Conservation (phyloP, 2,113 vertebrate genomes). For the Agelaius phoeniceus region DNA sequence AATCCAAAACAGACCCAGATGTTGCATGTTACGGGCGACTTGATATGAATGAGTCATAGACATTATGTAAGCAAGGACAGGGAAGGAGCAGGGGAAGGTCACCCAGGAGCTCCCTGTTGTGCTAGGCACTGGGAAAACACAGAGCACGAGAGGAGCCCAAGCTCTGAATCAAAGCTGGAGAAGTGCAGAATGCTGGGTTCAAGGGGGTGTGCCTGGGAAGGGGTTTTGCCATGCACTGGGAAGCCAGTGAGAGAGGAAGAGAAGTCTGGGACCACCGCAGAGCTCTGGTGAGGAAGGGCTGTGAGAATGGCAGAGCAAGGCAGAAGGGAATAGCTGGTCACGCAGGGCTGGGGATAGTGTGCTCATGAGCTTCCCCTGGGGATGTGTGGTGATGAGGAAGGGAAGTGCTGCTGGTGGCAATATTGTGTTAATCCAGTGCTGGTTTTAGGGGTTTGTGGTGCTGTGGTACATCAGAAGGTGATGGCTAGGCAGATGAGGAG, state of each 20-base stretch:
- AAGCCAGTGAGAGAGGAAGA: background rate
- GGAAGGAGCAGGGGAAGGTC: background rate
- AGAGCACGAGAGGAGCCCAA: background rate
- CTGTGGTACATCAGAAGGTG: background rate
- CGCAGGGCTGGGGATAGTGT: background rate
- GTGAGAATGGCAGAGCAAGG: background rate
- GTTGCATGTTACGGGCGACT: background rate
- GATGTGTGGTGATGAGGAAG: background rate
- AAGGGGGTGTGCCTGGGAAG: background rate
- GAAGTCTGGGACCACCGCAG: rapidly evolving
- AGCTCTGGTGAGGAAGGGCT: background rate
- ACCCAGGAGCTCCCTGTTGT: background rate
- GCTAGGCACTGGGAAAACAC: background rate
- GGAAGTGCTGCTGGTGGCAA: background rate
- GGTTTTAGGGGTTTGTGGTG: background rate
- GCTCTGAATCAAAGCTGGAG: background rate
- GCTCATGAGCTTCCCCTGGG: background rate
- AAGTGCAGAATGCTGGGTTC: background rate
- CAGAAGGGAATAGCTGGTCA: background rate
- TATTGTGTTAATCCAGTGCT: background rate
- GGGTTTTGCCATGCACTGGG: background rate
- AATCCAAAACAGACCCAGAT: background rate
- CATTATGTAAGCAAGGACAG: background rate
- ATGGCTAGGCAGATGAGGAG: background rate
- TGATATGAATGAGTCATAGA: background rate